Evolutionary conservation across 2,113 vertebrate genomes (phyloP).

Genomic region (Erpornis zantholeuca): DNA sequence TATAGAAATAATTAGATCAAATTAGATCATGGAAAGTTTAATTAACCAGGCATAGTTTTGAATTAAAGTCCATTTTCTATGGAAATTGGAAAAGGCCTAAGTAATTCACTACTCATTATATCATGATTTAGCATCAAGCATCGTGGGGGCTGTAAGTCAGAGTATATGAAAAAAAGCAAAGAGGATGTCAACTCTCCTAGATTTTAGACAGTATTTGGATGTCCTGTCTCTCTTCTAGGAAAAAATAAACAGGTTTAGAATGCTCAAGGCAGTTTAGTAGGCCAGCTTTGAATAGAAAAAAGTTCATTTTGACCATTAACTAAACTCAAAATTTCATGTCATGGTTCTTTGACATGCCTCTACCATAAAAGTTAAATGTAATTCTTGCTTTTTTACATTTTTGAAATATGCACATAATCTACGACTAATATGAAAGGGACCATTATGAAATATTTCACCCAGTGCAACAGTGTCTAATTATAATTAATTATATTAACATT

Average conservation of each 20-base stretch:
- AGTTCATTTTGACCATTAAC: not conserved
- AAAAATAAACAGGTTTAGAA: not conserved
- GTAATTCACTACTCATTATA: conserved; percentile 59
- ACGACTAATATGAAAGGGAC: not conserved
- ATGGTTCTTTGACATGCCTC: not conserved
- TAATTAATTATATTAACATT: conserved; percentile 54
- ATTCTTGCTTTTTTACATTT: conserved; percentile 12
- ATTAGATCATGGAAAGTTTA: conserved; percentile 77
- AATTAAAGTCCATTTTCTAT: conserved; percentile 79
- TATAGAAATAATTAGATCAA: conserved; percentile 79
- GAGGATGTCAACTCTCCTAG: not conserved
- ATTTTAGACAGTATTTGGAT: not conserved
- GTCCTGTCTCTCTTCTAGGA: not conserved
- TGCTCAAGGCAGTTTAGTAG: not conserved
- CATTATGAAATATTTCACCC: conserved; percentile 35
- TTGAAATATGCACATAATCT: conserved; percentile 46
- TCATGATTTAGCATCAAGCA: conserved; percentile 52
- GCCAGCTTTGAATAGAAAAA: not conserved
- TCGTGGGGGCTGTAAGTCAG: not conserved
- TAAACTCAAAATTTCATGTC: not conserved
- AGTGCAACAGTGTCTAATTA: conserved; percentile 13
- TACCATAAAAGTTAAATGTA: not conserved
- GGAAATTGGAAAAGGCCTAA: conserved; percentile 73
- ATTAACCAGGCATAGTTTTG: conserved; percentile 76
- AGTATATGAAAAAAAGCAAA: not conserved